Evolutionary conservation across 2,113 vertebrate species (phyloP), one percentile per base, ranked within the genome.

Genomic region (Arenaria interpres): DNA sequence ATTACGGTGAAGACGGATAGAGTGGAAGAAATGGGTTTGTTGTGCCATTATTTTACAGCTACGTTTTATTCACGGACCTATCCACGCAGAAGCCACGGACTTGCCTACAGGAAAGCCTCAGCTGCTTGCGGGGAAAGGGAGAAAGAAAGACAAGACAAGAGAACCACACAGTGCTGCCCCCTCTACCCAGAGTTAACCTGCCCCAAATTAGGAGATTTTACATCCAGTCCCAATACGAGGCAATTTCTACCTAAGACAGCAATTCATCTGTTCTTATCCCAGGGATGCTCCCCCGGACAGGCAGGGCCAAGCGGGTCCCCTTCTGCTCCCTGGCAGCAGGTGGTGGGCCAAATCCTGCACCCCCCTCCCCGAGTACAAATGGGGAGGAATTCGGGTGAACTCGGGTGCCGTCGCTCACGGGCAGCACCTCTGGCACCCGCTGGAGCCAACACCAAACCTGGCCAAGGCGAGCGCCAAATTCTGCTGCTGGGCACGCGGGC

Each of bases 161-260:
- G 24, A 75, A 9, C 20, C 53, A 28, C 22, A 6, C 2, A 57
- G n/a, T 6, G 15, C 32, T 53, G 16, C 68, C 25, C 85, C 51
- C 32, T 30, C 57, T 57, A 41, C 63, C 18, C 45, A 57, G 57
- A 86, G 50, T 15, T 53, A 89, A 43, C 54, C 77, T 68, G 56
- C 21, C 68, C 25, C 51, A 68, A 63, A 75, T 9, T 2, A 67
- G 69, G 50, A 27, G 30, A 41, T 51, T 82, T 71, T 63, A 66
- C 1, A 4, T 12, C 77, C 37, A 30, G 37, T 67, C 54, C 85
- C 51, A 59, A 5, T 9, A 78, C 0, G 1, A 78, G 15, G 46
- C n/a, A 41, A 54, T 51, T 93, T 71, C 77, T 59, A 12, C 73
- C 51, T 6, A 16, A 71, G 37, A 13, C 10, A 93, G 19, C 54